Percentiles rank a stretch among this genome's conserved stretches.
phyloP scores from a whole-genome alignment of 2,797 vertebrate genomes.

The Threskiornis aethiopicus region DNA sequence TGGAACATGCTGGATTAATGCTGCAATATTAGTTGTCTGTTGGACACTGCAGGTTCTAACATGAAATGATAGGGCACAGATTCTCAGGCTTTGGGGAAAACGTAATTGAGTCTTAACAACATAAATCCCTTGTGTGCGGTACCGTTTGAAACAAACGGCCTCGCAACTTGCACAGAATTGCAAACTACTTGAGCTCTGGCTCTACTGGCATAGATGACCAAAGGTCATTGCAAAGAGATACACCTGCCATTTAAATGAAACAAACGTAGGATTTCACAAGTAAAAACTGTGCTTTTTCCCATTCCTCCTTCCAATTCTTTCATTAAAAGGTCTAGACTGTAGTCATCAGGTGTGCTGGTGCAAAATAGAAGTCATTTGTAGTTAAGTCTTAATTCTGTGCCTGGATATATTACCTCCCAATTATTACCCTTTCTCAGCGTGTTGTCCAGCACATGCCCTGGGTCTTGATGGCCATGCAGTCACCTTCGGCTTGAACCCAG shows the following conservation, averaged over 20 bases:
- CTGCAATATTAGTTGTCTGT: not conserved
- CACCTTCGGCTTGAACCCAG: not conserved
- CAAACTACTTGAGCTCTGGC: not conserved
- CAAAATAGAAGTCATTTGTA: not conserved
- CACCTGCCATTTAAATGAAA: not conserved
- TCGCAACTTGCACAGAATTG: not conserved
- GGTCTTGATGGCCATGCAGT: not conserved
- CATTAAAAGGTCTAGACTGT: not conserved
- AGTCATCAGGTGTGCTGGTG: not conserved
- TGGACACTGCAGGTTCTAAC: not conserved
- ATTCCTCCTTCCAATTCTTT: not conserved
- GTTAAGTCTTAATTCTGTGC: not conserved
- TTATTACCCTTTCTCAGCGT: not conserved
- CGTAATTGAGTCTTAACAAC: not conserved
- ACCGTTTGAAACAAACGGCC: not conserved
- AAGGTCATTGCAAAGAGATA: not conserved
- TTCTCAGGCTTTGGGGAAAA: not conserved
- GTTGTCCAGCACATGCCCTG: not conserved
- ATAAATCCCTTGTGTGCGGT: not conserved
- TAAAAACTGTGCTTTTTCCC: not conserved
- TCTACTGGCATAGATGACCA: not conserved
- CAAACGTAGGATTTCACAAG: not conserved
- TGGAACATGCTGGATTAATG: not conserved
- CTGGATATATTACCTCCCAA: not conserved
- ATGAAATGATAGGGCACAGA: not conserved